These are phyloP conservation scores for Anarrhichthys ocellatus DNA, from an alignment of 2,113 vertebrate species.

Conservation along the genomic window DNA sequence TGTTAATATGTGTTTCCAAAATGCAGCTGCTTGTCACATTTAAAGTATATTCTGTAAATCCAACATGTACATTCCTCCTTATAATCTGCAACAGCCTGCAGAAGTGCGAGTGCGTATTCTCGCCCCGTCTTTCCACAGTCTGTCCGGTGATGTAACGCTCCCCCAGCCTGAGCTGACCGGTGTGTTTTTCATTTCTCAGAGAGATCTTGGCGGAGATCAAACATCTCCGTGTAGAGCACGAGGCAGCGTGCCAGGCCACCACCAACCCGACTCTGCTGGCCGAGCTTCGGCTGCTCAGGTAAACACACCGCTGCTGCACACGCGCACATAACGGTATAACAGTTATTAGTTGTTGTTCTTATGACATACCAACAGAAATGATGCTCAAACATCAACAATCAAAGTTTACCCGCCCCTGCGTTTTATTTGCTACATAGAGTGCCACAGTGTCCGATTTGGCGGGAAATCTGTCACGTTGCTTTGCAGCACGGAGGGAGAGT, in stretches of 20 bases:
- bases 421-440: constrained; percentile 3
- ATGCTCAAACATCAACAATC: not conserved
- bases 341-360: not conserved
- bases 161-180: constrained; percentile 37
- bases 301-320: constrained; percentile 28
- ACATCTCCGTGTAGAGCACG: constrained; percentile 90
- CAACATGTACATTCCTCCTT: not conserved
- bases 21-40: not conserved
- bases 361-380: not conserved
- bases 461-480: constrained; percentile 42
- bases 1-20: not conserved
- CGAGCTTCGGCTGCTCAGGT: constrained; percentile 93
- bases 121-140: not conserved
- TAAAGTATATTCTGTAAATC: not conserved
- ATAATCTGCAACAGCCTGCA: not conserved
- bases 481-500: constrained; percentile 53
- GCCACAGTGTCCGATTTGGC: constrained; percentile 41
- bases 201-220: constrained; percentile 97
- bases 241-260: constrained; percentile 91
- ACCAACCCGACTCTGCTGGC: constrained; percentile 94
- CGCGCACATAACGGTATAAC: not conserved
- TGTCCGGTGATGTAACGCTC: constrained; percentile 30
- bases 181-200: constrained; percentile 76
- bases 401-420: not conserved
- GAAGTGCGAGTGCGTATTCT: not conserved